Evolutionary conservation across 2,797 vertebrate species (phyloP).

Genomic region (Tapirus indicus): DNA sequence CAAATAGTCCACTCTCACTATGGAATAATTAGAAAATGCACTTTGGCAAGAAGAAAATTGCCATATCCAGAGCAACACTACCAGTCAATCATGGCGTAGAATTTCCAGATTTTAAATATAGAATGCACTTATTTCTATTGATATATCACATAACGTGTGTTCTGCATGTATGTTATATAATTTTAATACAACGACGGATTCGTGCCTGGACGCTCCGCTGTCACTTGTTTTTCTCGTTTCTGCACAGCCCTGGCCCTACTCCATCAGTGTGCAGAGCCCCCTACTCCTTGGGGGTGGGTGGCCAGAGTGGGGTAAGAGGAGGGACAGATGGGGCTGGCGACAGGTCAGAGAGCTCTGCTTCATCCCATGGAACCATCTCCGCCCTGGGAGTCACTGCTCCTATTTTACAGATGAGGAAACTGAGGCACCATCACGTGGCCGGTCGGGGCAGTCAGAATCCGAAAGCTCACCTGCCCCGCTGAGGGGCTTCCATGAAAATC

Average conservation of each 20-base stretch:
- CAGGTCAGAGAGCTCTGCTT: background rate
- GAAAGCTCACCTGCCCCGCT: background rate
- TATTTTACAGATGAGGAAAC: background rate
- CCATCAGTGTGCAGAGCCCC: background rate
- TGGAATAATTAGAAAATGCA: background rate
- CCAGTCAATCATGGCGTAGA: background rate
- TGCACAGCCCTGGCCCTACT: background rate
- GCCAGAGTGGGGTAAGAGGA: no score
- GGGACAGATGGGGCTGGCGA: no score
- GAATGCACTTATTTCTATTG: background rate
- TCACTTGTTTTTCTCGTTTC: background rate
- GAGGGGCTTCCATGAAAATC: background rate
- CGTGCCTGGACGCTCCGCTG: accelerated
- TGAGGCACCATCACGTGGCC: background rate
- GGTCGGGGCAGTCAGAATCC: background rate
- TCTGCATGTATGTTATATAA: background rate
- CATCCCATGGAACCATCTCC: background rate
- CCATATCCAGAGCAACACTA: background rate
- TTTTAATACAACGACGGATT: no score
- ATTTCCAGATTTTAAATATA: background rate
- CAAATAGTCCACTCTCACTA: background rate
- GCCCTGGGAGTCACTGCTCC: background rate
- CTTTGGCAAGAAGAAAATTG: background rate
- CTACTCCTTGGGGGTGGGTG: background rate
- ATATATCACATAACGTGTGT: no score